Conservation (phyloP, 2,797 vertebrate species). For the Phalanger gymnotis region DNA sequence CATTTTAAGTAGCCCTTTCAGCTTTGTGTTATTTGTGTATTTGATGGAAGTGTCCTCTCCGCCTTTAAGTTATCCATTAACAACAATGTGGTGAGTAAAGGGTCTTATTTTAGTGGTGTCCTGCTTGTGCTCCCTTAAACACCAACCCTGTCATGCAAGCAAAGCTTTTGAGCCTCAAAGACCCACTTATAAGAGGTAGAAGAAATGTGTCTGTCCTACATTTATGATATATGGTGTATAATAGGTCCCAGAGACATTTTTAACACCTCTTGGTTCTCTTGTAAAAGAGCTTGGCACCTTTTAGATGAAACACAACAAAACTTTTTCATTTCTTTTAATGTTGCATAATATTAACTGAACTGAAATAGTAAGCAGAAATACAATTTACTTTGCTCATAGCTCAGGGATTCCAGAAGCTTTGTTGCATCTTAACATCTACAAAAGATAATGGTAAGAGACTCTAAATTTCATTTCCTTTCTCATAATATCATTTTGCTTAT, state of each 20-base stretch:
- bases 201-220: not conserved
- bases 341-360: not conserved
- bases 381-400: not conserved
- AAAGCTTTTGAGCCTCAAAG: not conserved
- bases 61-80: not conserved
- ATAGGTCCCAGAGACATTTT: not conserved
- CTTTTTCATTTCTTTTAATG: not conserved
- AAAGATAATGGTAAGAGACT: not conserved
- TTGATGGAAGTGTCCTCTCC: not conserved
- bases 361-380: not conserved
- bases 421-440: not conserved
- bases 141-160: not conserved
- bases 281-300: not conserved
- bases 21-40: not conserved
- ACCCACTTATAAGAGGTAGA: not conserved
- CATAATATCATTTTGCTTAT: not conserved
- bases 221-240: not conserved
- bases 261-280: not conserved
- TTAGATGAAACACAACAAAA: not conserved
- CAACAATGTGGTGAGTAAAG: not conserved
- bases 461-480: not conserved
- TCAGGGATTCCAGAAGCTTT: not conserved
- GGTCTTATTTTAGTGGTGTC: not conserved
- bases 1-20: not conserved
- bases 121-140: not conserved